These are phyloP conservation scores for Chaenodraco wilsoni DNA, from an alignment of 2,797 vertebrate species.

Conservation along the genomic window DNA sequence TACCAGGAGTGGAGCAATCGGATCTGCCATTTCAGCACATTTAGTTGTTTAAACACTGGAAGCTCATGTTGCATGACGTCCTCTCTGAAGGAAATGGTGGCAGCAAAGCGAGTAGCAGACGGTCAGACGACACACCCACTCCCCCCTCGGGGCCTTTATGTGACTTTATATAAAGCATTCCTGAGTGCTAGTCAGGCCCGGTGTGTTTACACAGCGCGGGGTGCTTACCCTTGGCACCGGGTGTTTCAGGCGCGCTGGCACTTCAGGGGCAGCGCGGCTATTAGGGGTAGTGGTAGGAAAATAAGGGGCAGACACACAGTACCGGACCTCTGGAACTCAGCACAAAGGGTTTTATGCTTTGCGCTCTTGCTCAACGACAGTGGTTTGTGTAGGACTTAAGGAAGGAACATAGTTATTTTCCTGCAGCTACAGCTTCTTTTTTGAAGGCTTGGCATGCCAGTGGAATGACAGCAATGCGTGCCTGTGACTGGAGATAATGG, in stretches of 20 bases:
- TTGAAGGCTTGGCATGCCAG: constrained; percentile 65
- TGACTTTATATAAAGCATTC: constrained; percentile 87
- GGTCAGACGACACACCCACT: constrained; percentile 82
- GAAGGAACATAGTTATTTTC: constrained; percentile 51
- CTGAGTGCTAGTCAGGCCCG: constrained; percentile 84
- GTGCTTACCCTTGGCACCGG: constrained; percentile 81
- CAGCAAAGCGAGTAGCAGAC: constrained; percentile 73
- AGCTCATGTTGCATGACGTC: constrained; percentile 80
- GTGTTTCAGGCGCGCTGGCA: constrained; percentile 62
- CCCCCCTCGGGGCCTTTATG: constrained; percentile 82
- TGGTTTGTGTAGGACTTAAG: constrained; percentile 28
- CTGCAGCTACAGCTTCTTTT: constrained; percentile 54
- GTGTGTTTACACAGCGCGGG: constrained; percentile 85
- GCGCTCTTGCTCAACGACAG: constrained; percentile 66
- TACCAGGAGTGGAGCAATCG: constrained; percentile 62
- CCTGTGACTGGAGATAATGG: constrained; percentile 31
- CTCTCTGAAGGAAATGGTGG: constrained; percentile 82
- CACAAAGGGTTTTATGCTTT: constrained; percentile 73
- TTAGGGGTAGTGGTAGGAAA: constrained; percentile 74
- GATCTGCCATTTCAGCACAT: constrained; percentile 78
- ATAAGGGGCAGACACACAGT: constrained; percentile 69
- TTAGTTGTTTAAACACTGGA: constrained; percentile 71
- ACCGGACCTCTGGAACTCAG: constrained; percentile 78
- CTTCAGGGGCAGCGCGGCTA: constrained; percentile 83
- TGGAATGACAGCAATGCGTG: constrained; percentile 43